Evolutionary conservation across 2,888 invertebrate species (phyloP).

Genomic region (Gastrophysa polygoni): DNA sequence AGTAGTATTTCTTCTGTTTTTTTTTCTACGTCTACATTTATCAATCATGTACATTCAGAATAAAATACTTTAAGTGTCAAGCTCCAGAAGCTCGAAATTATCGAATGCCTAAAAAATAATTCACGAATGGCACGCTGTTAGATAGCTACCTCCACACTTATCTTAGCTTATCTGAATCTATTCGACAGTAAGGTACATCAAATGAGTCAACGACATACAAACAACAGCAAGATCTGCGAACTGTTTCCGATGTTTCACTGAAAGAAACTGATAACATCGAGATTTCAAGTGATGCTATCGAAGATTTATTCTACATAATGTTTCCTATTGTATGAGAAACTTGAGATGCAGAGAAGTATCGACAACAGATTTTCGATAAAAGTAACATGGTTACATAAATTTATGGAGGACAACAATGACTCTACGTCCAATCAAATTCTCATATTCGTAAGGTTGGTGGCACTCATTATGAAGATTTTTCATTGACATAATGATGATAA

Average conservation of each 20-base stretch:
- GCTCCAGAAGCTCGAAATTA: too few species aligned
- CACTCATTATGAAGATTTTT: too few species aligned
- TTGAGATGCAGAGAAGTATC: not conserved
- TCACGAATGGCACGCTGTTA: too few species aligned
- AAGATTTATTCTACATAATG: not conserved
- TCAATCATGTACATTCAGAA: too few species aligned
- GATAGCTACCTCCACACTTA: too few species aligned
- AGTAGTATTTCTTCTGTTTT: too few species aligned
- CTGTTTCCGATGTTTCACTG: constrained; percentile 32
- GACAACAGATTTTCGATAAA: not conserved
- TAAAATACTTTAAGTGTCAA: too few species aligned
- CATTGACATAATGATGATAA: too few species aligned
- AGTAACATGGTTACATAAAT: not conserved
- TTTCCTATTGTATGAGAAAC: not conserved
- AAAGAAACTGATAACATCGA: constrained; percentile 29
- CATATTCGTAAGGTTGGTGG: too few species aligned
- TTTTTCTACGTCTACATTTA: too few species aligned
- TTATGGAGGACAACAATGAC: not conserved
- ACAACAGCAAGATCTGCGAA: constrained; percentile 34
- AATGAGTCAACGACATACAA: constrained; percentile 12
- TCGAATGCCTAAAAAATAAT: too few species aligned
- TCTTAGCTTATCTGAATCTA: not conserved
- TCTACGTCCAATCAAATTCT: not conserved
- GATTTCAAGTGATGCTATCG: constrained; percentile 1
- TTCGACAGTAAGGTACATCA: not conserved